Evolutionary conservation across 2,888 invertebrate genomes (phyloP), one percentile per base, ranked within the genome.

Genomic region (Hylaea fasciaria): DNA sequence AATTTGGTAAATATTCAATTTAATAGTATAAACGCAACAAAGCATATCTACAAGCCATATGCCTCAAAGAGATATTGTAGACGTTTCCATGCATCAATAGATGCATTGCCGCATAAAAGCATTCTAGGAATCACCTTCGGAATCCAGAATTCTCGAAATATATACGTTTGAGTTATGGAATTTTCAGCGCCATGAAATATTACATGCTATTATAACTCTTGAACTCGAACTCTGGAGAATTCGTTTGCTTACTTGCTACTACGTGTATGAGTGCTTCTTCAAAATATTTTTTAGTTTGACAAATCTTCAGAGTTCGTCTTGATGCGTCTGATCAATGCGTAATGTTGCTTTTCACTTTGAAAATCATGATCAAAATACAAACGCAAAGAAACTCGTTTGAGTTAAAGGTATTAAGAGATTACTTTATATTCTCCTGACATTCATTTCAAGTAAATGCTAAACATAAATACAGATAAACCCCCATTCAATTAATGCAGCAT

Each of bases 71-170:
- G 47, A 60, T 57, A 67, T 66, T 65, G 61, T 57, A 65, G 58
- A 60, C 68, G 61, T 60, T 68, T 69, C 75, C 69, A 78, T 35
- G 47, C 47, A 47, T 47, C 73, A 72, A 73, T 66, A 70, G 62
- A 73, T 65, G 66, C 69, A 72, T 64, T 56, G 66, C 72, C 61
- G 57, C 61, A 69, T 69, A 70, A 71, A 74, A 74, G 68, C 51
- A 62, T 59, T 62, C 51, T 22, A 12, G 4, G 50, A 45, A 44
- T 45, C 66, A 37, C 50, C 47, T 39, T 14, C 22, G 35, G 29
- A 32, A 47, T 51, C 48, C 22, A 29, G n/a, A 13, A 50, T 54
- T 54, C 29, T 39, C 45, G 12, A 32, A n/a, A n/a, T 45, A 37
- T 49, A 41, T 17, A 13, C 35, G 37, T 39, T 12, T 17, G 49